Percentiles rank a stretch among this genome's conserved stretches.
phyloP scores from a whole-genome alignment of 2,113 vertebrate genomes.

The Parotia lawesii region DNA sequence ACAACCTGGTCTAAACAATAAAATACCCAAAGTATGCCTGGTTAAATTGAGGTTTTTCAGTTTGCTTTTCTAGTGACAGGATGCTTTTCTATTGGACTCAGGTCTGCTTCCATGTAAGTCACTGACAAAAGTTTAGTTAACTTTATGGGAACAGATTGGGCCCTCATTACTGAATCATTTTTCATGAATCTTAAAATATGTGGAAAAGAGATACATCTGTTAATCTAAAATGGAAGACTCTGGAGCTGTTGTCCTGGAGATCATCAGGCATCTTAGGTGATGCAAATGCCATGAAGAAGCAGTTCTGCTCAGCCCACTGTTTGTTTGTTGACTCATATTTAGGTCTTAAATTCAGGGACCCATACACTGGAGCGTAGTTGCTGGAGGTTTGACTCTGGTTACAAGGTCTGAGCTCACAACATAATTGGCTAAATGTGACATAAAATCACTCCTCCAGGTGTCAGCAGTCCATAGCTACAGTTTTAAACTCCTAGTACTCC shows the following conservation, averaged over 20 bases:
- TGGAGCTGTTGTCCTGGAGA: background rate
- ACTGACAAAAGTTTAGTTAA: background rate
- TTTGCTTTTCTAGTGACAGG: background rate
- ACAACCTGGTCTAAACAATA: background rate
- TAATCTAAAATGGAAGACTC: background rate
- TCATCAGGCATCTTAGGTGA: background rate
- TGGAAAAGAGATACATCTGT: background rate
- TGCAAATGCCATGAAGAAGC: background rate
- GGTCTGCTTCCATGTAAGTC: background rate
- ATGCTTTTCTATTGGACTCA: background rate
- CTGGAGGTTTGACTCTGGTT: background rate
- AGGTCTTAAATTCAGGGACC: background rate
- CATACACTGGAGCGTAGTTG: rapidly evolving
- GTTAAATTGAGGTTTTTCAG: background rate
- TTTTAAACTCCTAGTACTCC: background rate
- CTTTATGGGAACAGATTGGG: background rate
- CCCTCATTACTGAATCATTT: background rate
- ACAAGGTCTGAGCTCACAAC: background rate
- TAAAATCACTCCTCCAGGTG: background rate
- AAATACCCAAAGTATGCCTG: background rate
- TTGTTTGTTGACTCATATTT: background rate
- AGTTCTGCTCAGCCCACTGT: background rate
- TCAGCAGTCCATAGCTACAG: background rate
- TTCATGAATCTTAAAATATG: background rate
- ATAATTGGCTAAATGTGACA: background rate